Conservation (phyloP, 2,888 invertebrate species). For the Auanema sp. region DNA sequence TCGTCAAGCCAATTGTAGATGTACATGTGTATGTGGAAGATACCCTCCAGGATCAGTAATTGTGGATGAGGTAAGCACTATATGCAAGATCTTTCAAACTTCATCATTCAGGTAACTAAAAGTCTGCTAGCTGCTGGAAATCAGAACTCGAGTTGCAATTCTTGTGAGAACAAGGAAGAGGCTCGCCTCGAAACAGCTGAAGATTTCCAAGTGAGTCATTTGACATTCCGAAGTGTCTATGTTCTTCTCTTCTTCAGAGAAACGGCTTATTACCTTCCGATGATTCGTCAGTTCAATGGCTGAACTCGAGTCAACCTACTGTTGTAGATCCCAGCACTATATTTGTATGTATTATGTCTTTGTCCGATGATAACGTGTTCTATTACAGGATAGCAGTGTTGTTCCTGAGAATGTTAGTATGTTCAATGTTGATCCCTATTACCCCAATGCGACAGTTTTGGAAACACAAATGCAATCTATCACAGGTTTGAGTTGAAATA, state of each 20-base stretch:
- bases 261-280: constrained; percentile 42
- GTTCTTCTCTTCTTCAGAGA: constrained; percentile 15
- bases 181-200: constrained; percentile 36
- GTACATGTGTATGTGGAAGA: constrained; percentile 50
- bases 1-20: constrained; percentile 27
- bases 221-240: neutral
- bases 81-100: neutral
- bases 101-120: constrained; percentile 25
- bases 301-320: constrained; percentile 27
- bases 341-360: constrained; percentile 12
- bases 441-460: neutral
- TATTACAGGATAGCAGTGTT: neutral
- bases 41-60: constrained; percentile 54
- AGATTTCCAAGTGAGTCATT: constrained; percentile 32
- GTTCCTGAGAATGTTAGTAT: constrained; percentile 8
- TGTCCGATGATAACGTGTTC: constrained; percentile 1
- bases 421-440: constrained; percentile 5
- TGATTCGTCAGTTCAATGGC: constrained; percentile 35
- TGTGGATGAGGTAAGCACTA: constrained; percentile 50
- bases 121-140: constrained; percentile 34
- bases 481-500: neutral
- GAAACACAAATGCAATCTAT: neutral
- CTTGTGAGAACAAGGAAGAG: constrained; percentile 27
- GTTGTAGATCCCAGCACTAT: constrained; percentile 31
- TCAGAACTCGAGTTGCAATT: constrained; percentile 24